phyloP scores from a whole-genome alignment of 2,888 invertebrate species.

The Agrochola lota region DNA sequence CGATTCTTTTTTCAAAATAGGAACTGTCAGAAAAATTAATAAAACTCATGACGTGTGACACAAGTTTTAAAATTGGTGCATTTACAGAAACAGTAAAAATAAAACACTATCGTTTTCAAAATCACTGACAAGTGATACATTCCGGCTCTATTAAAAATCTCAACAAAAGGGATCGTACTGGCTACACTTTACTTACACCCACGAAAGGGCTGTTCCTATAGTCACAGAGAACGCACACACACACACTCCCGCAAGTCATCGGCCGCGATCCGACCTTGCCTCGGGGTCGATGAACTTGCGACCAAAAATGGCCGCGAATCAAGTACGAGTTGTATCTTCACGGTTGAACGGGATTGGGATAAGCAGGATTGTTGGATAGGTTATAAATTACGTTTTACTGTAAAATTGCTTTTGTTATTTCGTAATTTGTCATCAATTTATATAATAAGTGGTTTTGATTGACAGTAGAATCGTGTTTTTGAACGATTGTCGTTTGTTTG shows the following conservation, averaged over 20 bases:
- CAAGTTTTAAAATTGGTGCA: background rate
- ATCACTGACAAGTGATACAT: background rate
- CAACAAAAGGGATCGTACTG: slow-evolving; percentile 8
- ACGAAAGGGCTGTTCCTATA: slow-evolving; percentile 41
- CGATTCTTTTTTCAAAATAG: background rate
- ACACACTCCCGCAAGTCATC: slow-evolving; percentile 72
- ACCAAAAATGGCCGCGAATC: slow-evolving; percentile 77
- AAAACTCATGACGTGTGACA: background rate
- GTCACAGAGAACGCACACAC: slow-evolving; percentile 35
- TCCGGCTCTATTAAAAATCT: slow-evolving; percentile 4
- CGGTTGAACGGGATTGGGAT: slow-evolving; percentile 41
- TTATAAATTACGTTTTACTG: background rate
- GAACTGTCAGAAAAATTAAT: background rate
- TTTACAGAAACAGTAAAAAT: background rate
- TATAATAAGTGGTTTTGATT: too few relatives aligned
- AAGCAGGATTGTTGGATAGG: slow-evolving; percentile 7
- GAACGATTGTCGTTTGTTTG: background rate
- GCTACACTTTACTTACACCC: slow-evolving; percentile 2
- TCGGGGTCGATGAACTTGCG: slow-evolving; percentile 79
- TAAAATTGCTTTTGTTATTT: background rate
- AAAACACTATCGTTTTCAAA: slow-evolving; percentile 8
- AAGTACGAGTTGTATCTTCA: slow-evolving; percentile 65
- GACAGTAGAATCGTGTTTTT: background rate
- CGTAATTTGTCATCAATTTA: background rate
- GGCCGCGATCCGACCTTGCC: slow-evolving; percentile 86